A percentile compares a stretch with the other conserved stretches of the same genome.
phyloP scores from a whole-genome alignment of 2,113 vertebrate genomes.

The Pteronura brasiliensis region DNA sequence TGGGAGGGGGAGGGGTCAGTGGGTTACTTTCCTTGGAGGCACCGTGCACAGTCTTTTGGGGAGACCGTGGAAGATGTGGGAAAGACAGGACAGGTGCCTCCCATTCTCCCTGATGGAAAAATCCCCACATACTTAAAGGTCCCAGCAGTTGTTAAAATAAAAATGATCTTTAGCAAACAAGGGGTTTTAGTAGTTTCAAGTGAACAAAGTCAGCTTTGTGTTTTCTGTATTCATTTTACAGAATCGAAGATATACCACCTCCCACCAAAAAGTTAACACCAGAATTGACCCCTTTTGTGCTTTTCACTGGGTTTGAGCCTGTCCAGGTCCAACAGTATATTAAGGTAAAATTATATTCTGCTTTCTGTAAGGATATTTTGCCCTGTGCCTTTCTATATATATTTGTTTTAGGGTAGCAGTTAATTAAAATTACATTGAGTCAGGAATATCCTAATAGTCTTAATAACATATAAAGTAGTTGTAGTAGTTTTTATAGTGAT shows the following conservation, averaged over 20 bases:
- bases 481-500: too few relatives aligned
- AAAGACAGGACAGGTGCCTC: neutral
- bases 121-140: neutral
- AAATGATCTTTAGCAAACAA: too few relatives aligned
- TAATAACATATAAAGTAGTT: fast-evolving
- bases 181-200: neutral
- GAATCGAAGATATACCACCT: slow-evolving; percentile 92
- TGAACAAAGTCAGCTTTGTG: neutral
- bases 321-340: slow-evolving; percentile 92
- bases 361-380: neutral
- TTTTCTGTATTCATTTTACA: slow-evolving; percentile 65
- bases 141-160: too few relatives aligned
- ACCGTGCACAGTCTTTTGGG: neutral
- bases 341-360: slow-evolving; percentile 85
- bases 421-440: too few relatives aligned
- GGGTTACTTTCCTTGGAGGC: neutral
- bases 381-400: neutral
- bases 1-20: neutral
- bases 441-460: fast-evolving
- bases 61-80: too few relatives aligned
- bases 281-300: slow-evolving; percentile 90
- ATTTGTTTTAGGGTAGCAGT: too few relatives aligned
- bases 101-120: too few relatives aligned
- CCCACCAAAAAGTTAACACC: slow-evolving; percentile 92
- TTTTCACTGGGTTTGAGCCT: slow-evolving; percentile 97